Evolutionary conservation across 2,797 vertebrate species (phyloP), one percentile per base, ranked within the genome.

Genomic region (Acipenser oxyrinchus): DNA sequence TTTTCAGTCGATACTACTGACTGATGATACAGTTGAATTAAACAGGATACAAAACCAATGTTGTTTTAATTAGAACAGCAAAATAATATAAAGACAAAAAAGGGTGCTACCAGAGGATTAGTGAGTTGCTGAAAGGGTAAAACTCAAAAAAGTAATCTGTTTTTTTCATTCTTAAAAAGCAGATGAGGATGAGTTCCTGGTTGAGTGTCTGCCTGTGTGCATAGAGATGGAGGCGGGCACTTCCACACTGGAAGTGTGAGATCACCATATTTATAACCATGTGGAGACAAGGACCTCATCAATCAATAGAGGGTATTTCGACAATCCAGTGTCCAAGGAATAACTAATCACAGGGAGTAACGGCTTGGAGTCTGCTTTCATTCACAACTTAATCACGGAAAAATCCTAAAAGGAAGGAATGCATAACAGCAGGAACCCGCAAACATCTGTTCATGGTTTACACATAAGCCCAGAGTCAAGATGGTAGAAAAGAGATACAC

Each of bases 251-350:
- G 49, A 55, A n/a, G 48, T 15, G 59, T 62, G 12, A 55, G 58
- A 66, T 10, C 18, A 49, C 72, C 79, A 78, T 74, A 81, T 82
- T 74, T 77, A 78, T 76, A 76, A 82, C 77, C 74, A 72, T 71
- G 61, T 81, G 79, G 77, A 84, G 84, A 86, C 81, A 83, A 81
- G 75, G 79, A 77, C 74, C 69, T 73, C 80, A 84, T 84, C 80
- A 82, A 72, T 86, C 83, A 85, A 77, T 75, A 79, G 78, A 78
- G 77, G 64, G 74, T 74, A 82, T 80, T 83, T 79, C 76, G 76
- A 81, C 82, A 78, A 81, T 75, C 73, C 64, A 71, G 73, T 51
- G 63, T 71, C 73, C 76, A 61, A 64, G 65, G 62, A 64, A 59
- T 37, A 64, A 60, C 62, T 51, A 63, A 13, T 67, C 64, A 53